These are phyloP conservation scores for Rafetus swinhoei DNA, from an alignment of 2,113 vertebrate genomes.

Conservation along the genomic window DNA sequence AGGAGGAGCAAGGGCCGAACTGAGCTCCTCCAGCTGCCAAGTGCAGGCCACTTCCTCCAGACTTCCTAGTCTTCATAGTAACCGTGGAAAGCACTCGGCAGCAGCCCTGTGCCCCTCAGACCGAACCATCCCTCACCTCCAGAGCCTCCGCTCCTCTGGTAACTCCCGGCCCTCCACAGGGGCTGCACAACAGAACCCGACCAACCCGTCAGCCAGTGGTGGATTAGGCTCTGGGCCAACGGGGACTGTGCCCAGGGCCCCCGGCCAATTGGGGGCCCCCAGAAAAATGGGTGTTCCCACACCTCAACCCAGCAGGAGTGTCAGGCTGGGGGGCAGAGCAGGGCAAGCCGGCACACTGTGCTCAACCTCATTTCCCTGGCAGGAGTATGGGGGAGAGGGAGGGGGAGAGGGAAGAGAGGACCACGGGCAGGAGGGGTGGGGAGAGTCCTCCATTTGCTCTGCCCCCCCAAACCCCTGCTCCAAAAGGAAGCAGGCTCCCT, in stretches of 20 bases:
- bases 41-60: constrained; percentile 9
- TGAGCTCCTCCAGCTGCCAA: constrained; percentile 41
- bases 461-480: background rate
- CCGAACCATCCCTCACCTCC: background rate
- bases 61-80: background rate
- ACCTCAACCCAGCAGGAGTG: too few species aligned
- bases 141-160: background rate
- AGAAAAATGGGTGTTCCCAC: too few species aligned
- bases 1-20: constrained; percentile 29
- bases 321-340: too few species aligned
- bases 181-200: background rate
- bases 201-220: background rate
- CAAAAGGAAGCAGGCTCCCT: background rate
- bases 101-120: background rate
- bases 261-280: too few species aligned
- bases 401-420: too few species aligned
- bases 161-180: background rate
- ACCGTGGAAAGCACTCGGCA: constrained; percentile 23
- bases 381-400: too few species aligned
- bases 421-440: too few species aligned
- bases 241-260: too few species aligned
- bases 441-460: too few species aligned
- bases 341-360: too few species aligned
- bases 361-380: too few species aligned
- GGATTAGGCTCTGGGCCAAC: too few species aligned